Percentiles rank a stretch among this genome's conserved stretches.
Evolutionary conservation across 2,113 vertebrate genomes (phyloP).

Genomic region (Orycteropus afer): DNA sequence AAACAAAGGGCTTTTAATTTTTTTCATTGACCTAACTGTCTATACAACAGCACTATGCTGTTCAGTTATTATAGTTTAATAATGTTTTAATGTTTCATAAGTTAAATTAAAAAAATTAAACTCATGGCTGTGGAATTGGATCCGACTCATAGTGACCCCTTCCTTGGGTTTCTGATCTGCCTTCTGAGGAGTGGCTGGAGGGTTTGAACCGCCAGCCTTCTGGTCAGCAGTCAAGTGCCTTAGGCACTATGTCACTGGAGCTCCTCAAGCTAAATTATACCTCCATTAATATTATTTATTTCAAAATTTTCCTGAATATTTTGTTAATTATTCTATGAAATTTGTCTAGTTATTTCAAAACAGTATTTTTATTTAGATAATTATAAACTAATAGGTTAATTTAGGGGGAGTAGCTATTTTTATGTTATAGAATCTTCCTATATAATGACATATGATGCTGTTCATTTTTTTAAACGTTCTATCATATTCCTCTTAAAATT

Average conservation of each 20-base stretch:
- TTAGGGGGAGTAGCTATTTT: not conserved
- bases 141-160: no score
- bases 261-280: accelerated
- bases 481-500: not conserved
- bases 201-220: no score
- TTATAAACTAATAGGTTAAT: not conserved
- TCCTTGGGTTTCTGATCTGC: no score
- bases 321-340: not conserved
- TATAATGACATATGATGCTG: not conserved
- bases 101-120: no score
- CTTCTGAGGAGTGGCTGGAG: no score
- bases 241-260: no score
- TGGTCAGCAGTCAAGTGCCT: no score
- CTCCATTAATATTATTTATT: not conserved
- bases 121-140: no score
- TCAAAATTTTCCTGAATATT: not conserved
- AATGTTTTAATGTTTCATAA: not conserved
- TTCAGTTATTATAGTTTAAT: not conserved
- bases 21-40: not conserved
- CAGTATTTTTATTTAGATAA: not conserved
- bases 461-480: not conserved
- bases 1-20: not conserved
- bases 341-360: not conserved
- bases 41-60: not conserved
- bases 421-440: not conserved